Conservation (phyloP, 53 echinoderm and acorn worm genomes). For the Astropecten irregularis region DNA sequence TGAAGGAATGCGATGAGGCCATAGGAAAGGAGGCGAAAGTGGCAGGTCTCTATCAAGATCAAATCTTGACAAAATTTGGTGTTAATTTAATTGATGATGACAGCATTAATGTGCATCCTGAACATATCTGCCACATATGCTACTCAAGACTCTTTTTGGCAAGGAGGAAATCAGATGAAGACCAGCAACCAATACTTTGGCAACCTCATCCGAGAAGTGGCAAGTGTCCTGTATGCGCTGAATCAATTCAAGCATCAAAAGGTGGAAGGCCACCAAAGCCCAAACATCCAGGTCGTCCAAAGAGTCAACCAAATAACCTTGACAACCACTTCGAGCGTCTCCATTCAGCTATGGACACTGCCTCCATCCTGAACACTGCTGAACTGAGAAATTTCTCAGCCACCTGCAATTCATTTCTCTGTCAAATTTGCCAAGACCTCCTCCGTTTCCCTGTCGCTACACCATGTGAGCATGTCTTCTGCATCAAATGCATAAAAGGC, state of each 20-base stretch:
- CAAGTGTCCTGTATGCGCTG: not conserved
- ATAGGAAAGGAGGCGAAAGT: slow-evolving; percentile 9
- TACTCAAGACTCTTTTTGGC: slow-evolving; percentile 7
- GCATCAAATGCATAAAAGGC: not conserved
- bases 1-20: not conserved
- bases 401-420: not conserved
- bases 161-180: not conserved
- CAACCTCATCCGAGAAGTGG: slow-evolving; percentile 21
- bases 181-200: not conserved
- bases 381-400: not conserved
- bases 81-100: too few relatives aligned
- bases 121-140: slow-evolving; percentile 42
- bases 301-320: not conserved
- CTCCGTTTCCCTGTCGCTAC: not conserved
- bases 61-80: too few relatives aligned
- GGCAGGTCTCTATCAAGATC: not conserved
- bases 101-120: not conserved
- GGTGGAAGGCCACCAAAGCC: slow-evolving; percentile 44
- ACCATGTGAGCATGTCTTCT: slow-evolving; percentile 30
- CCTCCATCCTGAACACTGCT: not conserved
- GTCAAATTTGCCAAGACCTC: not conserved
- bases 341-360: not conserved
- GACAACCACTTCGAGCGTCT: not conserved
- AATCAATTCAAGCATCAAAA: slow-evolving; percentile 1
- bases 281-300: slow-evolving; percentile 4